phyloP scores from a whole-genome alignment of 2,888 invertebrate species.

The Xestia xanthographa region DNA sequence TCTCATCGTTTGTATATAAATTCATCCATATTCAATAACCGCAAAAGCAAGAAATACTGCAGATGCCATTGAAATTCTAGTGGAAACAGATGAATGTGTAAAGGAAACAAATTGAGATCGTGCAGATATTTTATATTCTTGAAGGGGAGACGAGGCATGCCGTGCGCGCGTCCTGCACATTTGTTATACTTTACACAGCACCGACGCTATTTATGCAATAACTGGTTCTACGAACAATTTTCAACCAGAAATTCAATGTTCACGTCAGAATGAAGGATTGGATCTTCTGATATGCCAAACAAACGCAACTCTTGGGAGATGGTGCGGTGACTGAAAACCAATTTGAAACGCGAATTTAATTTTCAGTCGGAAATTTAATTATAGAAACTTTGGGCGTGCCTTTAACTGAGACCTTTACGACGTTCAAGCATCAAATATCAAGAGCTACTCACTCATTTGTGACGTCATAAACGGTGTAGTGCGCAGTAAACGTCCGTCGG shows the following conservation, averaged over 20 bases:
- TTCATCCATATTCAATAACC: slow-evolving; percentile 43
- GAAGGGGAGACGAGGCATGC: slow-evolving; percentile 64
- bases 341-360: slow-evolving; percentile 76
- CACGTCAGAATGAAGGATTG: slow-evolving; percentile 27
- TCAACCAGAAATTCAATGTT: slow-evolving; percentile 32
- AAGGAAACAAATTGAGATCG: slow-evolving; percentile 75
- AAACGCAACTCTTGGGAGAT: slow-evolving; percentile 64
- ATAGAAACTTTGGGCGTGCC: slow-evolving; percentile 68
- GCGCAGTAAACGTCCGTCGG: slow-evolving; percentile 96
- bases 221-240: slow-evolving; percentile 21
- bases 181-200: slow-evolving; percentile 65
- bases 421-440: slow-evolving; percentile 74
- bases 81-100: slow-evolving; percentile 71
- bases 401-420: slow-evolving; percentile 72
- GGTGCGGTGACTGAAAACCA: slow-evolving; percentile 75
- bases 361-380: slow-evolving; percentile 75
- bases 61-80: slow-evolving; percentile 62
- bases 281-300: slow-evolving; percentile 61
- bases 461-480: slow-evolving; percentile 97
- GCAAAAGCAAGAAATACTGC: slow-evolving; percentile 48
- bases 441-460: slow-evolving; percentile 95
- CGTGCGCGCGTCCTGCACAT: slow-evolving; percentile 59
- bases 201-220: slow-evolving; percentile 38
- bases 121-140: slow-evolving; percentile 77
- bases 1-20: slow-evolving; percentile 10